Base-by-base conservation (phyloP, 1,140 invertebrate species). In the Caenorhabditis briggsae region DNA sequence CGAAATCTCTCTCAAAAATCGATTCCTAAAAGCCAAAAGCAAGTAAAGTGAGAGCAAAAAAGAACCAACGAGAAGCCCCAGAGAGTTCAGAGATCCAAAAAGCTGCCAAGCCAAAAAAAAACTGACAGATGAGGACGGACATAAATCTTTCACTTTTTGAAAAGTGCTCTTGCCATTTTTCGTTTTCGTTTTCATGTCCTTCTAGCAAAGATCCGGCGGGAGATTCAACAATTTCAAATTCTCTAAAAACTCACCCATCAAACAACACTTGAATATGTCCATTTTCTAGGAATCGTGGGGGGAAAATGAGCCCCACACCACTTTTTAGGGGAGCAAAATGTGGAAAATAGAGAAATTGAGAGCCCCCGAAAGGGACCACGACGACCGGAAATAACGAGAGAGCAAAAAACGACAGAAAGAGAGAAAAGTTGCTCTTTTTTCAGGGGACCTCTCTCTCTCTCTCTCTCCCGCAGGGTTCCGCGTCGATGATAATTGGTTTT, bases 401-500 rank as follows among this genome's bases (percentile, higher is more conserved):
- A 61, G 59, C 9, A 11, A 25, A 11, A 61, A 23, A 61, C 20
- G 11, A 20, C 14, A n/a, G 18, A 61, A 7, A 58, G 18, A 50
- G 20, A 50, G 18, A 53, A 50, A 50, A 50, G 43, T 78, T 50
- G 70, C 70, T 78, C 46, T 78, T 78, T 78, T 78, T 9, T 48
- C 18, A 6, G 56, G n/a, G 56, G 56, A 58, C 18, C 16, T 53
- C 11, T 33, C 33, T 33, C 1, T 33, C 33, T 33, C 33, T 33
- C 33, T 33, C 1, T 1, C 33, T 33, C 33, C 33, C 33, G n/a
- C n/a, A 33, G 33, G 33, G 70, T 78, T 78, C 70, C 70, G 46
- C 70, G 70, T 41, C 70, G 70, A 25, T 78, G 70, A 50, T 78
- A 78, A 78, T 78, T 78, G 70, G 70, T 78, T 78, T 78, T 78